Base-by-base conservation (phyloP, 2,113 vertebrate genomes). In the Rhadina sibilatrix region DNA sequence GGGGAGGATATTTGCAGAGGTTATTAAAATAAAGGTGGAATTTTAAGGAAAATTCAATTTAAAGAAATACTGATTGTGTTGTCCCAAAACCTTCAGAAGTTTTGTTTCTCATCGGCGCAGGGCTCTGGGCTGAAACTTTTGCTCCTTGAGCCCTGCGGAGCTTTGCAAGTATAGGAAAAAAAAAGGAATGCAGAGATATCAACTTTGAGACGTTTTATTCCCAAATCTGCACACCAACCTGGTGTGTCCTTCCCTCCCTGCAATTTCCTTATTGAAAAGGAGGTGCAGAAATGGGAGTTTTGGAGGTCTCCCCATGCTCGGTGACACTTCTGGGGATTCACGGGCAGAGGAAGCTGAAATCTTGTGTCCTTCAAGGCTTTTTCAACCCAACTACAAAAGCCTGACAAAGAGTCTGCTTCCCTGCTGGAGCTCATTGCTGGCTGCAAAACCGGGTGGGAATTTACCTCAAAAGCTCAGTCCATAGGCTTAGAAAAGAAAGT, bases 281-380 rank as follows among this genome's bases (percentile, higher is more conserved):
- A 64, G 46, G 15, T 40, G 24, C 6, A 72, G 37, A 70, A 90
- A 77, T 8, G 14, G 35, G 63, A 33, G 54, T 74, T 57, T 46
- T 0, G 2, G 82, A 59, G 50, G 19, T 83, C 15, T 35, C 10
- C 4, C 8, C 30, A 2, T 10, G 21, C 78, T 70, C 0, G 0
- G 49, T 4, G 18, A 60, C 0, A 2, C 25, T 66, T 16, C 38
- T 0, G 0, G 35, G 12, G 30, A 25, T 77, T 15, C 44, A 24
- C 0, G 0, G 8, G 7, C 10, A 33, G 33, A 54, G 47, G 37
- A 90, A 75, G 18, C 12, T 0, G 1, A 69, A 69, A n/a, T 22
- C 35, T 70, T 3, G 2, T 5, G 7, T 71, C 6, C 49, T 40
- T 60, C 3, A 1, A 84, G 33, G 15, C 2, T 81, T 89, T 87